Base-by-base conservation (phyloP, 2,113 vertebrate genomes). In the Haemorhous mexicanus region DNA sequence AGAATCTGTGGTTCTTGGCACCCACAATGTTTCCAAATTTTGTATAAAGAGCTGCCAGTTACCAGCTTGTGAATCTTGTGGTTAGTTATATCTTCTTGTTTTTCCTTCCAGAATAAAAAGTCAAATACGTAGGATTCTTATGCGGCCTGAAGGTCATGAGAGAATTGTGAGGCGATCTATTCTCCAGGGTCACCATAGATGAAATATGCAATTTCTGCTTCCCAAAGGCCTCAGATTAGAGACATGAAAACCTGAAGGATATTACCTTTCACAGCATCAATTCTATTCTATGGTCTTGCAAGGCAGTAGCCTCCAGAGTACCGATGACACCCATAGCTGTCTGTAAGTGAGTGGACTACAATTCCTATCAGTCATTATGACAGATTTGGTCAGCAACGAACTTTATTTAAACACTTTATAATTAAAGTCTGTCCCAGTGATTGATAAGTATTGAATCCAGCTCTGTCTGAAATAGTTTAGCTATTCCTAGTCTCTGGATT, bases 401-500 rank as follows among this genome's bases (percentile, higher is more conserved):
- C 82, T 95, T 90, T 94, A 95, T 83, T 96, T 95, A 96, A 94
- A 72, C 87, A 88, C 10, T 77, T 96, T 74, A 86, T 80, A 94
- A 93, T 93, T 96, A 92, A 88, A 94, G 33, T 15, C 75, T 92
- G 82, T 94, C 72, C 78, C 33, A 37, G 4, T 86, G 90, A 90
- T 78, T 90, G 90, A 74, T 90, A 94, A 30, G 24, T 88, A 90
- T 88, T 92, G 82, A 28, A 90, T 94, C 50, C 68, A 83, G 18
- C 43, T 47, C 24, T 50, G 11, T 44, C 63, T 84, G 39, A 59
- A 59, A 80, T 22, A 92, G 10, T 90, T 95, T 47, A 90, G 58
- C 50, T 82, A 8, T 49, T 89, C 66, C 24, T 69, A 33, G 23
- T 61, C 35, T 67, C 56, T 77, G 47, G 33, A 83, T 84, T 90